A percentile compares a stretch with the other conserved stretches of the same genome.
Conservation (phyloP, 2,888 invertebrate genomes). For the Dolichomitus sp. region DNA sequence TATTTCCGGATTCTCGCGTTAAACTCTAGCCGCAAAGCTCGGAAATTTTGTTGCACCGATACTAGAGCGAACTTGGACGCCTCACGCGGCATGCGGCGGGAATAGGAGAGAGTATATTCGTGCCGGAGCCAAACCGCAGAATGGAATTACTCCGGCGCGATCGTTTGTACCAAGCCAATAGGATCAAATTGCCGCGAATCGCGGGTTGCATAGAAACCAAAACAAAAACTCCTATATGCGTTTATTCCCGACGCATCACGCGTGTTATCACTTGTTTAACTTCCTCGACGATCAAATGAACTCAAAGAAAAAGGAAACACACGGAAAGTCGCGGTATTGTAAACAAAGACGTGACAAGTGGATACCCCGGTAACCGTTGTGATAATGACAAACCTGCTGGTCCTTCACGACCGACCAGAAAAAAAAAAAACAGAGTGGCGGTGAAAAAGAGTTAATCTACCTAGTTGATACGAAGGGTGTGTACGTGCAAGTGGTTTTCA, state of each 20-base stretch:
- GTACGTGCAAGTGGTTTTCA: conserved; percentile 21
- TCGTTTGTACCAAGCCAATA: conserved; percentile 81
- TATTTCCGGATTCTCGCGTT: conserved; percentile 52
- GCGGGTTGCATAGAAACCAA: background rate
- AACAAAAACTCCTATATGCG: background rate
- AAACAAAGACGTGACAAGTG: background rate
- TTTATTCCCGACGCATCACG: background rate
- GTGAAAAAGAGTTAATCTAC: conserved; percentile 32
- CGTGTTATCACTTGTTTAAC: background rate
- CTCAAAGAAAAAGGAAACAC: conserved; percentile 1
- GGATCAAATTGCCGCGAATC: conserved; percentile 77
- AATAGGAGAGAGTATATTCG: conserved; percentile 75
- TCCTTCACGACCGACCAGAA: conserved; percentile 37
- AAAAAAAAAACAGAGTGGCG: conserved; percentile 16
- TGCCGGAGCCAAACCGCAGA: conserved; percentile 77
- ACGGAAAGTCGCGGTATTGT: conserved; percentile 13
- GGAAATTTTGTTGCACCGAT: conserved; percentile 56
- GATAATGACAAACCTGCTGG: conserved; percentile 75
- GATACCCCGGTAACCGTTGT: background rate
- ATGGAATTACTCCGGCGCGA: conserved; percentile 83
- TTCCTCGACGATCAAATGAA: background rate
- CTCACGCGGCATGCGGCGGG: conserved; percentile 19
- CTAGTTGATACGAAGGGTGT: conserved; percentile 29
- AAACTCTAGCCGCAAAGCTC: conserved; percentile 48
- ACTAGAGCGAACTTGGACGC: conserved; percentile 45